Evolutionary conservation across 2,888 invertebrate species (phyloP).

Genomic region (Polymixis flavicincta): DNA sequence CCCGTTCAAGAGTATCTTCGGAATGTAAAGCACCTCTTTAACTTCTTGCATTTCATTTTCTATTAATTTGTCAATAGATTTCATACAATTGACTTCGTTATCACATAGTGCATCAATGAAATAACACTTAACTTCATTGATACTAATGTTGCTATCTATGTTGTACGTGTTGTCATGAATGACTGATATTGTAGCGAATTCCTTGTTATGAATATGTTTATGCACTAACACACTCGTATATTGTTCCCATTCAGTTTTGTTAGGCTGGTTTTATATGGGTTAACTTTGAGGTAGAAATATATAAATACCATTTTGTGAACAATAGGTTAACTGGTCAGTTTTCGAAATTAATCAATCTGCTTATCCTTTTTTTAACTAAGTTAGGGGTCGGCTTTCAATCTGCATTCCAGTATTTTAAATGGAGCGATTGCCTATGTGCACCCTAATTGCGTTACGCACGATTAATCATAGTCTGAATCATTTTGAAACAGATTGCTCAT

Average conservation of each 20-base stretch:
- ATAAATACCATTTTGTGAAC: not conserved
- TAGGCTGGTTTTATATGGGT: conserved; percentile 17
- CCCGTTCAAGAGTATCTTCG: not conserved
- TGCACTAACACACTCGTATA: conserved; percentile 10
- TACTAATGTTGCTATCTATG: conserved; percentile 44
- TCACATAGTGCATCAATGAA: conserved; percentile 49
- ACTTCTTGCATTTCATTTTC: not conserved
- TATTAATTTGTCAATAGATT: conserved; percentile 6
- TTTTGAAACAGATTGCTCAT: too few relatives aligned
- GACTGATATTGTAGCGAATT: conserved; percentile 56
- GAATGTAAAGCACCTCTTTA: not conserved
- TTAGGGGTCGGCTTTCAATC: too few relatives aligned
- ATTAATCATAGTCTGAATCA: too few relatives aligned
- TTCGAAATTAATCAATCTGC: too few relatives aligned
- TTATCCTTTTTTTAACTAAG: too few relatives aligned
- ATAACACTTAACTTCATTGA: conserved; percentile 56
- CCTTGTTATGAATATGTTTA: conserved; percentile 42
- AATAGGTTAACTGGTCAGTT: too few relatives aligned
- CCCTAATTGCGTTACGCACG: too few relatives aligned
- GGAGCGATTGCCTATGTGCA: too few relatives aligned
- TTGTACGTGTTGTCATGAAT: conserved; percentile 54
- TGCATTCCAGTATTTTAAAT: too few relatives aligned
- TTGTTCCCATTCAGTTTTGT: conserved; percentile 54
- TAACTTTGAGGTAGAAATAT: not conserved
- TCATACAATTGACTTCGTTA: conserved; percentile 23